A percentile compares a stretch with the other conserved stretches of the same genome.
Conservation (phyloP, 2,888 invertebrate genomes). For the Amphipoea oculea region DNA sequence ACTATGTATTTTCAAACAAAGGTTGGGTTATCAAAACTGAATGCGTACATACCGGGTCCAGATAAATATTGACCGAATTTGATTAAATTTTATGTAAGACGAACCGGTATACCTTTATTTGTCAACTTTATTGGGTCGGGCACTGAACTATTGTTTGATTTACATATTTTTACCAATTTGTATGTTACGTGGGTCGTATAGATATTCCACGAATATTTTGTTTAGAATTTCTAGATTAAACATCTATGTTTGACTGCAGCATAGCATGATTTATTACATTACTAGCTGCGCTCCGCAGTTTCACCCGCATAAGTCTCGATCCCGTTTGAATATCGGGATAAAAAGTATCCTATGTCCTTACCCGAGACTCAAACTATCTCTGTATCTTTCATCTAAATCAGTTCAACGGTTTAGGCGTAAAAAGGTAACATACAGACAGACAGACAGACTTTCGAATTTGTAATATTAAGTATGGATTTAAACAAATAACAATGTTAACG, state of each 20-base stretch:
- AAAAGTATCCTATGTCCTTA: too few relatives aligned
- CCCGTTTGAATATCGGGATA: too few relatives aligned
- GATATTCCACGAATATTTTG: not conserved
- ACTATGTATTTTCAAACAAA: conserved; percentile 11
- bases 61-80: conserved; percentile 39
- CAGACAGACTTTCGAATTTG: too few relatives aligned
- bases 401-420: too few relatives aligned
- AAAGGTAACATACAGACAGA: too few relatives aligned
- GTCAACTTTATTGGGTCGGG: conserved; percentile 34
- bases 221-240: not conserved
- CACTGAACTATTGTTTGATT: conserved; percentile 43
- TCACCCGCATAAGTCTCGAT: too few relatives aligned
- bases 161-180: conserved; percentile 34
- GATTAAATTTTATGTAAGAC: conserved; percentile 36
- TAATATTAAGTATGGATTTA: too few relatives aligned
- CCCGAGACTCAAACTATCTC: too few relatives aligned
- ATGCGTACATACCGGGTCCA: not conserved
- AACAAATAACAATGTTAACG: too few relatives aligned
- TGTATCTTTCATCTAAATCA: too few relatives aligned
- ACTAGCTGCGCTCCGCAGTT: too few relatives aligned
- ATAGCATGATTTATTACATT: not conserved
- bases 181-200: not conserved
- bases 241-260: not conserved
- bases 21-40: conserved; percentile 10
- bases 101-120: conserved; percentile 30